Conservation (phyloP, 2,797 vertebrate species). For the Characodon lateralis region DNA sequence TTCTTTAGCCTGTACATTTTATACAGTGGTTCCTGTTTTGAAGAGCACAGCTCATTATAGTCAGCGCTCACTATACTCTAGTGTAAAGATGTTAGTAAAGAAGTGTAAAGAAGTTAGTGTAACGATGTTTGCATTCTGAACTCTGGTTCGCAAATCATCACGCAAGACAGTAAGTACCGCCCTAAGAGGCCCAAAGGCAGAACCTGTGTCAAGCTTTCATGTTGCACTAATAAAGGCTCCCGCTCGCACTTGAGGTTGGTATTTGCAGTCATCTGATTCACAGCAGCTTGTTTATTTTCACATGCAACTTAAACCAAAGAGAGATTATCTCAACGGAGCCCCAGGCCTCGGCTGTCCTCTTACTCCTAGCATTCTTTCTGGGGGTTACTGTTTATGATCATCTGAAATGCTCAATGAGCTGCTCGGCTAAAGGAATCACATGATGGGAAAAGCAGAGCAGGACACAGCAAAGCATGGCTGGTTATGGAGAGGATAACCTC, state of each 20-base stretch:
- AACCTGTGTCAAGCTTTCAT: not conserved
- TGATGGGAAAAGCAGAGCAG: slow-evolving; percentile 15
- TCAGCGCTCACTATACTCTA: not conserved
- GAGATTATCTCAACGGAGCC: not conserved
- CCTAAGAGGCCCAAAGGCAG: not conserved
- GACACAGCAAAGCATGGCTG: slow-evolving; percentile 14
- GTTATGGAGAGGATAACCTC: slow-evolving; percentile 1
- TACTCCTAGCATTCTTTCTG: not conserved
- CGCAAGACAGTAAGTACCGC: not conserved
- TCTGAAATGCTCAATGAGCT: not conserved
- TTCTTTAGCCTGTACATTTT: not conserved
- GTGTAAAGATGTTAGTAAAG: not conserved
- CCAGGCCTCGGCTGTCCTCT: not conserved
- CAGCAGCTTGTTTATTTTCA: slow-evolving; percentile 49
- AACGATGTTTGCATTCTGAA: no score
- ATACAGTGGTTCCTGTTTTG: not conserved
- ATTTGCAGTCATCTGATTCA: slow-evolving; percentile 71
- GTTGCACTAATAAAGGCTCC: slow-evolving; percentile 17
- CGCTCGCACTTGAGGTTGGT: slow-evolving; percentile 55
- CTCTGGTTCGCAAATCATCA: not conserved
- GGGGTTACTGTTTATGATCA: slow-evolving; percentile 6
- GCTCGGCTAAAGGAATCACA: slow-evolving; percentile 24
- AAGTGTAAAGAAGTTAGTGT: not conserved
- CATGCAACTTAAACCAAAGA: slow-evolving; percentile 23
- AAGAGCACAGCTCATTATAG: not conserved